Evolutionary conservation across 2,888 invertebrate genomes (phyloP).

Genomic region (Cheilosia soror): DNA sequence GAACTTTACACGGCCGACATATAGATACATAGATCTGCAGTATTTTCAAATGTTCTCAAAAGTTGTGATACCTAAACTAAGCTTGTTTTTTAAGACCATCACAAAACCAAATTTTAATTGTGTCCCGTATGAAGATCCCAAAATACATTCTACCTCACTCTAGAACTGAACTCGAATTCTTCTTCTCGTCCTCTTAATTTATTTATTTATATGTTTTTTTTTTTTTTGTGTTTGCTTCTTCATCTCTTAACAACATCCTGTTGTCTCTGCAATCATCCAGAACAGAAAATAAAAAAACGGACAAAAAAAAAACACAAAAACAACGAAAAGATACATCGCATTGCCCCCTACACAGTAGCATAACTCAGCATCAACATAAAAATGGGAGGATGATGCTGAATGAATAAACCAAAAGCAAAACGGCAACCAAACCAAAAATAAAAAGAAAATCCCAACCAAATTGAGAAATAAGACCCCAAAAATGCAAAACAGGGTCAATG

Average conservation of each 20-base stretch:
- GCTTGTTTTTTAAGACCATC: not conserved
- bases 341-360: conserved; percentile 67
- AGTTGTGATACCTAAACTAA: too few relatives aligned
- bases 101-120: conserved; percentile 18
- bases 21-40: too few relatives aligned
- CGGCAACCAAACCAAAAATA: not conserved
- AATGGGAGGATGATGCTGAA: conserved; percentile 63
- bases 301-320: conserved; percentile 23
- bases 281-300: conserved; percentile 2
- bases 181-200: conserved; percentile 62
- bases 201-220: conserved; percentile 49
- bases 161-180: conserved; percentile 12
- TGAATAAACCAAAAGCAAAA: conserved; percentile 41
- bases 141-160: not conserved
- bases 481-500: conserved; percentile 74
- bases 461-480: conserved; percentile 62
- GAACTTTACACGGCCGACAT: too few relatives aligned
- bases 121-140: not conserved
- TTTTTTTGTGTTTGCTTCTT: conserved; percentile 41
- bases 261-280: conserved; percentile 67
- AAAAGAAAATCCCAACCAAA: conserved; percentile 19
- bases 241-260: conserved; percentile 73
- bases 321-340: conserved; percentile 46
- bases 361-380: conserved; percentile 64
- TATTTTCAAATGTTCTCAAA: too few relatives aligned